phyloP scores from a whole-genome alignment of 2,888 invertebrate genomes.

The Sarcophaga subvicina region DNA sequence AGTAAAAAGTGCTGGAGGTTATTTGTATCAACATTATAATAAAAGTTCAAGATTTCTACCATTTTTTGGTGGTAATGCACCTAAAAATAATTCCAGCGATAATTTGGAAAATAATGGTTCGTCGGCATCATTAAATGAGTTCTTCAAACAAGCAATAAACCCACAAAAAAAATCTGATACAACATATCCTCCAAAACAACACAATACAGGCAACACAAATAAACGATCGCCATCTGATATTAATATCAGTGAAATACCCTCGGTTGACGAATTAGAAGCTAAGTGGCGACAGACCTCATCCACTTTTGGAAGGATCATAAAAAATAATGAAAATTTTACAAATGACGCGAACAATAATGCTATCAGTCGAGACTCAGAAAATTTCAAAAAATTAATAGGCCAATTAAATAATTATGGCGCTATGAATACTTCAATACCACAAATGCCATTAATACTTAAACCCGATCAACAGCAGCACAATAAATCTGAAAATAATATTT shows the following conservation, averaged over 20 bases:
- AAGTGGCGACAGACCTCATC: slow-evolving; percentile 78
- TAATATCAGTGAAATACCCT: slow-evolving; percentile 75
- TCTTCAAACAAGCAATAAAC: slow-evolving; percentile 78
- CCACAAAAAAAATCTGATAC: slow-evolving; percentile 49
- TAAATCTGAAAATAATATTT: slow-evolving; percentile 66
- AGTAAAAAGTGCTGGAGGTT: background rate
- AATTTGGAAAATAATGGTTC: slow-evolving; percentile 72
- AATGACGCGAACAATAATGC: slow-evolving; percentile 68
- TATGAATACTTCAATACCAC: slow-evolving; percentile 20
- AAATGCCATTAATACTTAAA: slow-evolving; percentile 56
- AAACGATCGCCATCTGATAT: slow-evolving; percentile 35
- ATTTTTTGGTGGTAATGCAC: slow-evolving; percentile 64
- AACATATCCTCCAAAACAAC: slow-evolving; percentile 43
- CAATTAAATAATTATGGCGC: slow-evolving; percentile 68
- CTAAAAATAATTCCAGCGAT: slow-evolving; percentile 54
- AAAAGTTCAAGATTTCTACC: slow-evolving; percentile 70
- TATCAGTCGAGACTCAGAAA: slow-evolving; percentile 73
- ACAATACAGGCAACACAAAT: slow-evolving; percentile 60
- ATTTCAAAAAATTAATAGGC: slow-evolving; percentile 78
- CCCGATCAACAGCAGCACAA: slow-evolving; percentile 55
- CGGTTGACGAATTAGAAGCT: slow-evolving; percentile 79
- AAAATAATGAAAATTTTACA: slow-evolving; percentile 23
- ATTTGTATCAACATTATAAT: slow-evolving; percentile 52
- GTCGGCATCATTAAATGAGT: slow-evolving; percentile 78
- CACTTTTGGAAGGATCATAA: slow-evolving; percentile 38